Evolutionary conservation across 2,797 vertebrate genomes (phyloP).

Genomic region (Rhinatrema bivittatum): DNA sequence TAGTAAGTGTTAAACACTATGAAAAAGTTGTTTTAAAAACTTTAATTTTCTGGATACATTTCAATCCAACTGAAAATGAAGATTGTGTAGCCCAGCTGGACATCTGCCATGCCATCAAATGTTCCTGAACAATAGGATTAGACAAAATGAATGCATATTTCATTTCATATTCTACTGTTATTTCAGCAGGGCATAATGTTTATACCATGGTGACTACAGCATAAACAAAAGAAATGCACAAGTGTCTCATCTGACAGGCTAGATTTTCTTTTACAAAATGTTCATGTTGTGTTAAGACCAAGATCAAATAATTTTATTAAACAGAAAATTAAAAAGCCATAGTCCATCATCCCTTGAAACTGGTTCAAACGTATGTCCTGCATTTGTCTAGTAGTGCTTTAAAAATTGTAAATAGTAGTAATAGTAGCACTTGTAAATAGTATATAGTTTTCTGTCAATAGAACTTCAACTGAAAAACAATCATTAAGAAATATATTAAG

Average conservation of each 20-base stretch:
- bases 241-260: background rate
- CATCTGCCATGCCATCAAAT: background rate
- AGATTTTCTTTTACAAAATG: too few relatives aligned
- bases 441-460: too few relatives aligned
- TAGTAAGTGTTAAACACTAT: background rate
- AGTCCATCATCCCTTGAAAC: too few relatives aligned
- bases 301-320: too few relatives aligned
- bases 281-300: too few relatives aligned
- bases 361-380: too few relatives aligned
- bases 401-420: too few relatives aligned
- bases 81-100: rapidly evolving
- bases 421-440: too few relatives aligned
- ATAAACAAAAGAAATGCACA: background rate
- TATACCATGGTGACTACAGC: background rate
- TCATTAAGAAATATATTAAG: too few relatives aligned
- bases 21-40: background rate
- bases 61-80: background rate
- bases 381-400: too few relatives aligned
- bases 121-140: background rate
- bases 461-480: too few relatives aligned
- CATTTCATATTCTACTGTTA: slow-evolving; percentile 6
- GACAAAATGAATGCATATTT: background rate
- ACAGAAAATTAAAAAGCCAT: too few relatives aligned
- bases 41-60: background rate
- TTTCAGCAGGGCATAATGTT: background rate